Conservation (phyloP, 2,113 vertebrate genomes). For the Colaptes auratus region DNA sequence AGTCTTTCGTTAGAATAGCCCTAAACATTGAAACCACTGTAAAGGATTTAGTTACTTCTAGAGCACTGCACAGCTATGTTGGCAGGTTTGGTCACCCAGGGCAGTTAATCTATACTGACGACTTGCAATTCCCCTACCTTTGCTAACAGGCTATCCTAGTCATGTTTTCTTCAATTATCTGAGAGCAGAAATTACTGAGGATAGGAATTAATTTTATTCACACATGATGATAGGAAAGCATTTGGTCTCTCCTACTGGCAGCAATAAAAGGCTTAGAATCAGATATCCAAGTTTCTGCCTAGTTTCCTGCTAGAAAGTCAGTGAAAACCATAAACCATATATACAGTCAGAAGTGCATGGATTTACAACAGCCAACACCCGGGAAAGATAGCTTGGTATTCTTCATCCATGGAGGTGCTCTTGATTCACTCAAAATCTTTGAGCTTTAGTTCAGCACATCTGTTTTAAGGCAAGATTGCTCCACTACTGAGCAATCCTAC, state of each 20-base stretch:
- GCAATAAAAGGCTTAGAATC: not conserved
- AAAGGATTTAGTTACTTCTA: not conserved
- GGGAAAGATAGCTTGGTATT: fast-evolving
- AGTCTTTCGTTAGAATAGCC: not conserved
- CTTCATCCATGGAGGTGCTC: not conserved
- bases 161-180: not conserved
- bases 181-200: not conserved
- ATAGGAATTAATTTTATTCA: not conserved
- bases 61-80: not conserved
- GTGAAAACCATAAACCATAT: not conserved
- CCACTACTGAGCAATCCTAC: not conserved
- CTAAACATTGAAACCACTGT: not conserved
- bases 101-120: not conserved
- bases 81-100: not conserved
- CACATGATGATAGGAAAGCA: not conserved
- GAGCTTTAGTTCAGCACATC: not conserved
- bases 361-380: not conserved
- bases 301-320: not conserved
- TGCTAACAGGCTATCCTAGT: not conserved
- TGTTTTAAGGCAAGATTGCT: not conserved
- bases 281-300: not conserved
- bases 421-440: not conserved
- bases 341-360: not conserved
- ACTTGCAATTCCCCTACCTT: not conserved
- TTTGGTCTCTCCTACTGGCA: not conserved